phyloP scores from a whole-genome alignment of 2,888 invertebrate genomes.

The Megaustenia siamemsis region DNA sequence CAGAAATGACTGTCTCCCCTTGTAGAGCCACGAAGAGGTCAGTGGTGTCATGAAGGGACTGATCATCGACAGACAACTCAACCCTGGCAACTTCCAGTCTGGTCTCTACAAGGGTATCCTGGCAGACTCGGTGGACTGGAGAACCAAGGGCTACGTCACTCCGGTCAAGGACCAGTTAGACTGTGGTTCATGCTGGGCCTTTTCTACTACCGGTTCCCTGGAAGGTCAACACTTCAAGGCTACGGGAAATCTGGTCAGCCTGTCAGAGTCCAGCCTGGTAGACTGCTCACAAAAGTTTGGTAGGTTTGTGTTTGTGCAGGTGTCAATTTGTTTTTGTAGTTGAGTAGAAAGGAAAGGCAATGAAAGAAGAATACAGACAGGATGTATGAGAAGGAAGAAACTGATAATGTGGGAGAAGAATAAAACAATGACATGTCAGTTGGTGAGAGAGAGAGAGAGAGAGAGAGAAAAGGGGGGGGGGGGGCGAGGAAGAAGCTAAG shows the following conservation, averaged over 20 bases:
- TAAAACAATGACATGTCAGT: too few species aligned
- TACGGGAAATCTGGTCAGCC: constrained; percentile 83
- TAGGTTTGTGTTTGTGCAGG: too few species aligned
- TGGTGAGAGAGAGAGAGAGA: too few species aligned
- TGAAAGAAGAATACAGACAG: too few species aligned
- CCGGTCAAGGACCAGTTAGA: constrained; percentile 80
- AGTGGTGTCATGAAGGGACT: constrained; percentile 44
- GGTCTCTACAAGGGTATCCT: constrained; percentile 53
- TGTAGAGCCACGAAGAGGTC: constrained; percentile 50
- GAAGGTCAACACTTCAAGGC: constrained; percentile 80
- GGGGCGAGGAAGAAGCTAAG: too few species aligned
- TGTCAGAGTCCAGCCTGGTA: constrained; percentile 80
- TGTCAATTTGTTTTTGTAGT: too few species aligned
- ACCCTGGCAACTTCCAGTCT: constrained; percentile 24
- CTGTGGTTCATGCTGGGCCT: constrained; percentile 95
- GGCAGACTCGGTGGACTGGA: constrained; percentile 74
- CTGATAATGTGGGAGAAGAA: too few species aligned
- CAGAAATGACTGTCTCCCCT: neutral
- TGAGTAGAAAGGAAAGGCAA: too few species aligned
- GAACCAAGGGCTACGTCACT: constrained; percentile 76
- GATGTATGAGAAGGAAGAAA: too few species aligned
- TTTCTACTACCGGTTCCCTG: constrained; percentile 86
- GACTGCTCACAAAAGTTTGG: constrained; percentile 78
- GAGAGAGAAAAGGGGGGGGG: too few species aligned
- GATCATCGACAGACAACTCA: constrained; percentile 9